These are phyloP conservation scores for Glossophaga mutica DNA, from an alignment of 2,797 vertebrate genomes.

Conservation along the genomic window DNA sequence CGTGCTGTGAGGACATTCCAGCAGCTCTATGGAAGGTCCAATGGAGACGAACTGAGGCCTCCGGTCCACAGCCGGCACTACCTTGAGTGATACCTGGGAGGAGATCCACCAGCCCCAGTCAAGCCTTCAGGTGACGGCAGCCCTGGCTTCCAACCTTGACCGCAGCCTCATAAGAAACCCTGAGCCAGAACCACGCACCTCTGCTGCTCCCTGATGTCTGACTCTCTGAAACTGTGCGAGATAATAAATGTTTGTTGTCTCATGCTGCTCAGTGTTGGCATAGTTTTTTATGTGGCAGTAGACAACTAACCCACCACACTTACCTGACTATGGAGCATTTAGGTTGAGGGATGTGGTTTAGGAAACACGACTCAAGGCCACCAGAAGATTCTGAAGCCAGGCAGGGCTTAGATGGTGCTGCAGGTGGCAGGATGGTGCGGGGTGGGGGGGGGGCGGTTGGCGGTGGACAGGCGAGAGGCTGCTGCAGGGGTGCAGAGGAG, in stretches of 20 bases:
- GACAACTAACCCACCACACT: background rate
- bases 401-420: background rate
- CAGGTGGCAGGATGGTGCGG: background rate
- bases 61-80: background rate
- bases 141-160: background rate
- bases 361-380: background rate
- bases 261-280: background rate
- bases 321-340: background rate
- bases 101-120: background rate
- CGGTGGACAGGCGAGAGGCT: background rate
- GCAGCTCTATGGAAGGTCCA: background rate
- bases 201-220: background rate
- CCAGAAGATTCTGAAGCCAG: background rate
- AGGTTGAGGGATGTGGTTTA: background rate
- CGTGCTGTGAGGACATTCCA: background rate
- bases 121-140: background rate
- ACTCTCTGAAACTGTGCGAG: background rate
- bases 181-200: background rate
- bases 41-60: background rate
- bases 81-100: background rate
- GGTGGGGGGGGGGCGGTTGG: background rate
- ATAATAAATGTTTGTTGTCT: background rate
- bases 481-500: no score
- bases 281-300: background rate
- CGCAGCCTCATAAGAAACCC: background rate